A percentile compares a stretch with the other conserved stretches of the same genome.
Evolutionary conservation across 2,797 vertebrate genomes (phyloP).

Genomic region (Podarcis siculus): DNA sequence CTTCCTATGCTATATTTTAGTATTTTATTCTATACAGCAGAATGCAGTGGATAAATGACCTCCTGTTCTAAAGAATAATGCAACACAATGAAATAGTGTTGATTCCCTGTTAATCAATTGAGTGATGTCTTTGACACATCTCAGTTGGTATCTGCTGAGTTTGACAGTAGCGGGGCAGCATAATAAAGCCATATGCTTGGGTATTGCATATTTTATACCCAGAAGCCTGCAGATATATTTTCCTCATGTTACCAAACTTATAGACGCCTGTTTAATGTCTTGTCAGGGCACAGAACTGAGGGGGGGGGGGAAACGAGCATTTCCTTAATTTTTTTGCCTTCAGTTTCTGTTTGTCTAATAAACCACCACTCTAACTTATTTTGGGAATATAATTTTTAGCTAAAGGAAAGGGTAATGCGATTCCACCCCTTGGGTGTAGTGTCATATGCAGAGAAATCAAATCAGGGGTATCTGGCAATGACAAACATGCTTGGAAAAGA

Average conservation of each 20-base stretch:
- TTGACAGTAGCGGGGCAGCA: background rate
- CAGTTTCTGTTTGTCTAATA: background rate
- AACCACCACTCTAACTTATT: background rate
- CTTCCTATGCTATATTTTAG: conserved; percentile 23
- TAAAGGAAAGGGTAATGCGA: background rate
- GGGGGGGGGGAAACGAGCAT: background rate
- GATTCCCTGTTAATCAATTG: conserved; percentile 31
- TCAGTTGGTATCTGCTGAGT: conserved; percentile 30
- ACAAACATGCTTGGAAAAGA: background rate
- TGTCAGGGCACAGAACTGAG: background rate
- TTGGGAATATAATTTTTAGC: background rate
- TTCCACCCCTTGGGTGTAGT: background rate
- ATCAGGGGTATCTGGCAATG: background rate
- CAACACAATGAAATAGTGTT: background rate
- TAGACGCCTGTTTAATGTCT: background rate
- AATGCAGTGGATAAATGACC: conserved; percentile 37
- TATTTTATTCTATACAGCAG: background rate
- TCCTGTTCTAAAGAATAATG: conserved; percentile 25
- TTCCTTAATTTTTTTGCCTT: background rate
- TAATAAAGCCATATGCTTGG: background rate
- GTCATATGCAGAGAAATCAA: background rate
- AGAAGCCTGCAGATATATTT: background rate
- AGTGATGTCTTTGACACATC: conserved; percentile 44
- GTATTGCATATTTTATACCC: background rate
- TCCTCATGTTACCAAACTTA: background rate